phyloP scores from a whole-genome alignment of 2,113 vertebrate genomes.

The Hydropotes inermis region DNA sequence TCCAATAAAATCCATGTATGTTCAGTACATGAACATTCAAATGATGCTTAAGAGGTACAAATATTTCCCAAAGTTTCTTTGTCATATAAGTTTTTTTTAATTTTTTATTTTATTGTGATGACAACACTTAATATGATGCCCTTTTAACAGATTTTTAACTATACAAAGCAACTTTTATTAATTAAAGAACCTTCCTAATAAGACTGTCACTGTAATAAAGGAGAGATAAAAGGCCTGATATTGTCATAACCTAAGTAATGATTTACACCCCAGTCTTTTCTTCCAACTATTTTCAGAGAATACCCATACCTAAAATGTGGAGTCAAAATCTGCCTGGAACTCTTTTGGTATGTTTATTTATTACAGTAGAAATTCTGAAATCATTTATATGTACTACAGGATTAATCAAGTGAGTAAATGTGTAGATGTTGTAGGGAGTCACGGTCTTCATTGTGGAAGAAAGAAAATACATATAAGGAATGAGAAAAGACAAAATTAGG shows the following conservation, averaged over 20 bases:
- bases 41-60: neutral
- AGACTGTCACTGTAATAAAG: neutral
- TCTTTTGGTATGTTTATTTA: conserved; percentile 9
- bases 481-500: neutral
- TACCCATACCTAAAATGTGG: neutral
- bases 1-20: neutral
- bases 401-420: neutral
- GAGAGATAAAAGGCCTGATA: neutral
- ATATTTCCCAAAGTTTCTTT: conserved; percentile 17
- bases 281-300: neutral
- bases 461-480: neutral
- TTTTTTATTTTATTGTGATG: neutral
- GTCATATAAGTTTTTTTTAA: neutral
- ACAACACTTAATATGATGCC: neutral
- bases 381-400: neutral
- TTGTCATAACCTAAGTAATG: neutral
- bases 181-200: conserved; percentile 12
- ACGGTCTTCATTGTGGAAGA: neutral
- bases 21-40: neutral
- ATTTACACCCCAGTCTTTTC: neutral
- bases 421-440: neutral
- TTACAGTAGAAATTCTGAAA: conserved; percentile 5
- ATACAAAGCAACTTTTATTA: neutral
- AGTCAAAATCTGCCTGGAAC: conserved; percentile 11
- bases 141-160: neutral